Percentiles rank a stretch among this genome's conserved stretches.
These are phyloP conservation scores for Spialia ferax DNA, from an alignment of 2,888 invertebrate genomes.

Conservation along the genomic window DNA sequence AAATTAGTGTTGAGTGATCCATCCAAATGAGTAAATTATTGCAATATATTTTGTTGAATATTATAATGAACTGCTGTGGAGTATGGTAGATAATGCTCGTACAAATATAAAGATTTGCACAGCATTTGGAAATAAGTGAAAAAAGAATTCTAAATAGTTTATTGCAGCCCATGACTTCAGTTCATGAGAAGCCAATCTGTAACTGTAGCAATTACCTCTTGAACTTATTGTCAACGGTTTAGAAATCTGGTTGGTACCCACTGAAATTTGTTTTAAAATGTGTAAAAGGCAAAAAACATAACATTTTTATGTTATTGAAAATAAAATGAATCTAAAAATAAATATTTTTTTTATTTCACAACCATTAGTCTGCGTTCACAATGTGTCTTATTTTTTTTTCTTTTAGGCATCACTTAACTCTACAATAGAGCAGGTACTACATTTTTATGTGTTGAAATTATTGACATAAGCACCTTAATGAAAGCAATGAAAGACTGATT, in stretches of 20 bases:
- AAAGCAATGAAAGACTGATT: too few relatives aligned
- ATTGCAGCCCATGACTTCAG: constrained; percentile 69
- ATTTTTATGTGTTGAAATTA: too few relatives aligned
- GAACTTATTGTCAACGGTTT: constrained; percentile 76
- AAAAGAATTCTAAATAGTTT: constrained; percentile 67
- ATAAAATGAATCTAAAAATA: constrained; percentile 86
- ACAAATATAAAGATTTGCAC: constrained; percentile 67
- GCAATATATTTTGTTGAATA: constrained; percentile 83
- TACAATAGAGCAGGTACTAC: too few relatives aligned
- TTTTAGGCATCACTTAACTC: too few relatives aligned
- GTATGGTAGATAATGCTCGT: constrained; percentile 74
- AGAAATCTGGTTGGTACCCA: constrained; percentile 78
- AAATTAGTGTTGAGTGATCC: constrained; percentile 70
- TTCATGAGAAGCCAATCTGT: constrained; percentile 79
- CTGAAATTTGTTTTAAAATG: constrained; percentile 82
- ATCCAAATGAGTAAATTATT: constrained; percentile 73
- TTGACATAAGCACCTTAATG: too few relatives aligned
- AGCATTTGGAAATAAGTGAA: constrained; percentile 86
- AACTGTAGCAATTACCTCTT: constrained; percentile 73
- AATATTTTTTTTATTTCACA: constrained; percentile 46
- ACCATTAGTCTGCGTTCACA: too few relatives aligned
- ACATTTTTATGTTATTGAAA: constrained; percentile 88
- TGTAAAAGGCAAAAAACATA: constrained; percentile 84
- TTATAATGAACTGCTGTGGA: constrained; percentile 77
- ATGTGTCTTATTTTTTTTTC: too few relatives aligned